These are phyloP conservation scores for Setipinna tenuifilis DNA, from an alignment of 2,797 vertebrate species.

Conservation along the genomic window DNA sequence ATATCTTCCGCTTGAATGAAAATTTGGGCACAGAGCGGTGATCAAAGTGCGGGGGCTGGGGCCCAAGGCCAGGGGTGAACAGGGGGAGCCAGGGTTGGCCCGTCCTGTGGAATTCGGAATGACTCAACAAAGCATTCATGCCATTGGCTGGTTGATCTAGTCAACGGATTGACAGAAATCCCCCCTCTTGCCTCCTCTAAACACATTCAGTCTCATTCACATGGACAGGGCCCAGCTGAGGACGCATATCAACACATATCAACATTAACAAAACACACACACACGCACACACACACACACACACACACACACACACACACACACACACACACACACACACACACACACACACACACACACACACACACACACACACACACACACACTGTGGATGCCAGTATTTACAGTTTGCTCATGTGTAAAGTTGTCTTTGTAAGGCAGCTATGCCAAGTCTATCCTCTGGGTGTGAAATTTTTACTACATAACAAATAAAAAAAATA, in stretches of 20 bases:
- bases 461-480: conserved; percentile 11
- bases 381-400: background rate
- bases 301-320: conserved; percentile 16
- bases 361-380: background rate
- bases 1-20: conserved; percentile 80
- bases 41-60: conserved; percentile 72
- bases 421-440: conserved; percentile 3
- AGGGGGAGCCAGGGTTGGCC: conserved; percentile 49
- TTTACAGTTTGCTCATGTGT: background rate
- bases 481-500: background rate
- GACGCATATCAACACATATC: background rate
- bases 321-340: background rate
- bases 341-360: conserved; percentile 16
- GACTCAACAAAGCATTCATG: conserved; percentile 63
- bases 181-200: conserved; percentile 12
- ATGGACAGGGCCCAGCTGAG: background rate
- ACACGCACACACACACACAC: background rate
- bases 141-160: conserved; percentile 52
- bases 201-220: conserved; percentile 9
- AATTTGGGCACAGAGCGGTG: conserved; percentile 71
- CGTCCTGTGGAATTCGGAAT: conserved; percentile 72
- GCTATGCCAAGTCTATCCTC: background rate
- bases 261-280: background rate
- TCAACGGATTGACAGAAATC: conserved; percentile 55
- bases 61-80: conserved; percentile 43